These are phyloP conservation scores for Chamaea fasciata DNA, from an alignment of 2,113 vertebrate species.

Conservation along the genomic window DNA sequence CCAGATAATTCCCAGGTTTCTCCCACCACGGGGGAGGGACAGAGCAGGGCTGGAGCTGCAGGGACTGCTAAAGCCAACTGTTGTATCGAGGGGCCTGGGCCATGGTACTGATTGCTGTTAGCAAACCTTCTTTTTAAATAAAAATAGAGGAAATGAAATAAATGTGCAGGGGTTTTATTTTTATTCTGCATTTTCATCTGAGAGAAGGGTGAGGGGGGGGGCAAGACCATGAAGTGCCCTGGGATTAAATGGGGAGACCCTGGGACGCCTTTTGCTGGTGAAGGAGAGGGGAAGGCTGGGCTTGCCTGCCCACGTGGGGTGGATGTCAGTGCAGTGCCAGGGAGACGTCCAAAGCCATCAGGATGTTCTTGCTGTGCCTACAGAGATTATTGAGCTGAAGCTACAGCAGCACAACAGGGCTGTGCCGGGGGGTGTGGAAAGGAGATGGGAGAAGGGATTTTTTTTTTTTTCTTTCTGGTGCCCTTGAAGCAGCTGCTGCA, in stretches of 20 bases:
- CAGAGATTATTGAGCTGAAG: background rate
- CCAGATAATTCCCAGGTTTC: background rate
- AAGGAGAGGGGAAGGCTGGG: background rate
- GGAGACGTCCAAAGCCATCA: background rate
- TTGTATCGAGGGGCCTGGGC: background rate
- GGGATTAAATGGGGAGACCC: background rate
- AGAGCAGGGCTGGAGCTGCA: background rate
- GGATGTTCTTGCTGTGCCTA: background rate
- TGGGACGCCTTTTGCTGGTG: background rate
- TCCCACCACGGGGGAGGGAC: background rate
- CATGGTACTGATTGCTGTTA: background rate
- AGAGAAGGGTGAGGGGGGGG: background rate
- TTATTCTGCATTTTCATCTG: background rate
- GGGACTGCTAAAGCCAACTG: background rate
- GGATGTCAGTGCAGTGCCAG: background rate
- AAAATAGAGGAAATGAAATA: conserved; percentile 7
- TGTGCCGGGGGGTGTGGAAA: background rate
- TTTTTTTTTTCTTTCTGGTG: background rate
- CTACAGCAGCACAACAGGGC: background rate
- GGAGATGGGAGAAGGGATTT: background rate
- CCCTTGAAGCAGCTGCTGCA: background rate
- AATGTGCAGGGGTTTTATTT: background rate
- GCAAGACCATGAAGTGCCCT: background rate
- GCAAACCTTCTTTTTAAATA: conserved; percentile 61
- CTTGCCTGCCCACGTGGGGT: background rate